Base-by-base conservation (phyloP, 1,140 invertebrate genomes). In the Drosophila neocordata region DNA sequence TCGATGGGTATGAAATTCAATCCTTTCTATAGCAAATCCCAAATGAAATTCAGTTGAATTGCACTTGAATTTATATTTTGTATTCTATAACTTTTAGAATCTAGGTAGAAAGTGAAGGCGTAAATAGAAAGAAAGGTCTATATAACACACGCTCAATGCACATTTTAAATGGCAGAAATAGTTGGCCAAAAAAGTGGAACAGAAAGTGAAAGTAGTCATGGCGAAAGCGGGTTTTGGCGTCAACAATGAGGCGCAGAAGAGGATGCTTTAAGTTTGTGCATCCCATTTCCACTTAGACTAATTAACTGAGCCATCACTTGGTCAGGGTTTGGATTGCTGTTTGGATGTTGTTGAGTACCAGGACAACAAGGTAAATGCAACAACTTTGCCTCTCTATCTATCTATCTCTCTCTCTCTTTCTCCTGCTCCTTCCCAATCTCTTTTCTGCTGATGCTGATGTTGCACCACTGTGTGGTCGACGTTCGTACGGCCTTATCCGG, bases 261-360 rank as follows among this genome's bases (percentile, higher is more conserved):
- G 57, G 15, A 27, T 73, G 58, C 81, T 85, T 85, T 56, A 84
- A 85, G 81, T 84, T 84, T 84, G 81, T 80, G 81, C 74, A 76
- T 73, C 41, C 75, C 75, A 87, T 78, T 87, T 87, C 78, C 82
- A 87, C 82, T 87, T 87, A 87, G 82, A 87, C 82, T 87, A 87
- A 87, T 87, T 87, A 87, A 87, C 82, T 82, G 78, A 72, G 74
- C 82, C 78, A 69, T 82, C 82, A 87, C 82, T 87, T 78, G 82
- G 84, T 13, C 15, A 48, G 41, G 15, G 41, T 13, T 18, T 6
- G 13, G 41, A 9, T 13, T 44, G 15, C 41, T 44, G 15, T 15
- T 15, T 44, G 41, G 13, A 44, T 44, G 13, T 15, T 44, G 41
- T 15, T 48, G 41, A 48, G 41, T 48, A 48, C 41, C 15, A 11